These are phyloP conservation scores for Takifugu rubripes DNA, from an alignment of 2,797 vertebrate species.

Conservation along the genomic window DNA sequence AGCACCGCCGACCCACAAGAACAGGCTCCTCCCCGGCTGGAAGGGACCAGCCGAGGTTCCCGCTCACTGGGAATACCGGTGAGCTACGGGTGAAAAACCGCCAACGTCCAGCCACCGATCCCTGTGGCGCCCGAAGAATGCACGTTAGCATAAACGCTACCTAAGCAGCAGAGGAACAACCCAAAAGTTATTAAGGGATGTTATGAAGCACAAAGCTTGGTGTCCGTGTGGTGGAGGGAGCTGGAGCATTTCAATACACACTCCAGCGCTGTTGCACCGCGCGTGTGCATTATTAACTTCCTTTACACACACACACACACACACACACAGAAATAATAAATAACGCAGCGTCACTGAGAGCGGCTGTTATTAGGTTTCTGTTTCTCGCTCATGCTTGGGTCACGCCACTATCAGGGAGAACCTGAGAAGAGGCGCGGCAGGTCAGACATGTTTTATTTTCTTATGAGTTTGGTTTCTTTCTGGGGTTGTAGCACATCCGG, in stretches of 20 bases:
- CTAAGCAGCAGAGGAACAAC: no score
- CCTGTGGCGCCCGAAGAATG: no score
- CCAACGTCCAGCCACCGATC: no score
- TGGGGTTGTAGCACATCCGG: background rate
- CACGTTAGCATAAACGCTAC: no score
- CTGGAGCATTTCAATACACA: background rate
- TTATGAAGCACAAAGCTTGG: no score
- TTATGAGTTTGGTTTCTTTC: background rate
- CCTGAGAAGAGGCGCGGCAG: background rate
- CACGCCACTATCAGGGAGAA: conserved; percentile 46
- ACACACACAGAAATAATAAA: background rate
- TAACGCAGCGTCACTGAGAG: conserved; percentile 29
- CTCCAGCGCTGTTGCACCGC: background rate
- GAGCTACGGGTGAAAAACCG: no score
- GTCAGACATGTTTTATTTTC: no score
- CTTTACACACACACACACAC: background rate
- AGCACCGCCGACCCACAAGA: conserved; percentile 2
- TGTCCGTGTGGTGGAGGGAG: no score
- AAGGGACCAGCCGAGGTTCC: no score
- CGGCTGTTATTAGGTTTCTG: conserved; percentile 54
- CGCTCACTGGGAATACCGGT: no score
- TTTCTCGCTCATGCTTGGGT: conserved; percentile 44
- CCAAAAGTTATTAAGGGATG: no score
- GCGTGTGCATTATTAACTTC: background rate
- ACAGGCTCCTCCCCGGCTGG: background rate